Evolutionary conservation across 2,888 invertebrate species (phyloP), one percentile per base, ranked within the genome.

Genomic region (Protonemura montana): DNA sequence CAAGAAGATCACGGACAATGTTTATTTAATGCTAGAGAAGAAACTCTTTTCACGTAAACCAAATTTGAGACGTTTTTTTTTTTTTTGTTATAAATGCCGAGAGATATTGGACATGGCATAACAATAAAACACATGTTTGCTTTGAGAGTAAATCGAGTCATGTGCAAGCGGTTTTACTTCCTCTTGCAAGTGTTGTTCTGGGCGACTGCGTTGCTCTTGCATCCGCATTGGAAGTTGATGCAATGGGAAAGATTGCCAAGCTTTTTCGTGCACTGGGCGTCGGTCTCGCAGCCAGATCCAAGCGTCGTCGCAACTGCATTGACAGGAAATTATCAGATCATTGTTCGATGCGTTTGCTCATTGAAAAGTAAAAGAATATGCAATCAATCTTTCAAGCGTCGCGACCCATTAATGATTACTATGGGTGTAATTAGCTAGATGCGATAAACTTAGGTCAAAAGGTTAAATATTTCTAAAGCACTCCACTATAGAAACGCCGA

Each of bases 211-310:
- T 81, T 81, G 30, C 30, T 81, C 81, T 81, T 81, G 81, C 81
- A 81, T 81, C 81, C 81, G 81, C 81, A 81, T 30, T 81, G 81
- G 81, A 27, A 81, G 81, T 81, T 81, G 81, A 81, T 81, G 81
- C 81, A 81, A 10, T 81, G 81, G 30, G 81, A 28, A 5, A 81
- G 30, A 5, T 30, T 28, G 21, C 81, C 81, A 0, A 81, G 30
- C n/a, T 81, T 81, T 5, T 27, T 81, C 30, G 81, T 81, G 30
- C 81, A 81, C 81, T 81, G 81, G 29, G 29, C 29, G 28, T 81
- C 30, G 28, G 28, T 30, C 21, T 81, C 81, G 30, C 81, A 81
- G 3, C 81, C 81, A 28, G 29, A n/a, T 28, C 81, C 81, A 6
- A 81, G 81, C 28, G 81, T 81, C 28, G 81, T 30, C 28, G 81